phyloP scores from a whole-genome alignment of 2,797 vertebrate species.

The Silurus aristotelis region DNA sequence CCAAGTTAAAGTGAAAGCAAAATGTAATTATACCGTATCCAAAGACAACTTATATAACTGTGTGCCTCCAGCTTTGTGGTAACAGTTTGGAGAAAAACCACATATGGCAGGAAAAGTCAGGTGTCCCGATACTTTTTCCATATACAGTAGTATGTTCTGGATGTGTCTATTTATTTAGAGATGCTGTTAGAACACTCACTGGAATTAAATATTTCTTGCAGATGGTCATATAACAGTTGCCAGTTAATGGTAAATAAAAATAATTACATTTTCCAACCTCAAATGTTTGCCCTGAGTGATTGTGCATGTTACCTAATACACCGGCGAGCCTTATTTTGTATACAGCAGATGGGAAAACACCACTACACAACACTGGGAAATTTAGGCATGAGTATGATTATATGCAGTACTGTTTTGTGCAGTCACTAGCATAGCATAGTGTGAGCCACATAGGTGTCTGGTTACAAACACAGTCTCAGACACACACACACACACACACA shows the following conservation, averaged over 20 bases:
- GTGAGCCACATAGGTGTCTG: slow-evolving; percentile 61
- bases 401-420: slow-evolving; percentile 10
- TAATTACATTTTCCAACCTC: neutral
- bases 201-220: neutral
- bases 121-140: too few relatives aligned
- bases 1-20: too few relatives aligned
- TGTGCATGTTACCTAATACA: neutral
- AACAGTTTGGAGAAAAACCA: too few relatives aligned
- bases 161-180: neutral
- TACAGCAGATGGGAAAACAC: neutral
- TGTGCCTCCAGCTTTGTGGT: too few relatives aligned
- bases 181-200: neutral
- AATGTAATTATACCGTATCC: too few relatives aligned
- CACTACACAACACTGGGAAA: neutral
- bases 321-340: neutral
- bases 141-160: neutral
- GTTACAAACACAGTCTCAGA: slow-evolving; percentile 61
- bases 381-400: slow-evolving; percentile 28
- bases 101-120: too few relatives aligned
- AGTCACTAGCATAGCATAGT: neutral
- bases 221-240: neutral
- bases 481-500: neutral
- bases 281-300: neutral
- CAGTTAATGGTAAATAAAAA: neutral
- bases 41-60: too few relatives aligned